phyloP scores from a whole-genome alignment of 2,888 invertebrate genomes.

The Agrotis segetum region DNA sequence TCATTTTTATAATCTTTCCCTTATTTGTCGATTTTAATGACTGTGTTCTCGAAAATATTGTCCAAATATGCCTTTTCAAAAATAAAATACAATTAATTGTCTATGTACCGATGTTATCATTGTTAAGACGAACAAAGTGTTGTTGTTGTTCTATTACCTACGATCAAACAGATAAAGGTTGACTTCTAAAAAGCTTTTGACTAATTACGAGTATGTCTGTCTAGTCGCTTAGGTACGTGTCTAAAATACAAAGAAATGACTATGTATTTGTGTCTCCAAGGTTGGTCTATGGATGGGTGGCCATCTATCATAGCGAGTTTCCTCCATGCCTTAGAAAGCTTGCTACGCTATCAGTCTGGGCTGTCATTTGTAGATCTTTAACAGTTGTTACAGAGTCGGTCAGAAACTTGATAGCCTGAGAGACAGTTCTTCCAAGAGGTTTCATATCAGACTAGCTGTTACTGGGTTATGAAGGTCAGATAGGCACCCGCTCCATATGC shows the following conservation, averaged over 20 bases:
- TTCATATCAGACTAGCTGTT: too few species aligned
- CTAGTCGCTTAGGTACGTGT: background rate
- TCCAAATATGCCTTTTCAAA: background rate
- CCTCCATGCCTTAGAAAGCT: too few species aligned
- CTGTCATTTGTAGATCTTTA: too few species aligned
- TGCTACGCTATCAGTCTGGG: too few species aligned
- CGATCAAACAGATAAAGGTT: background rate
- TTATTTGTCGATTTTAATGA: background rate
- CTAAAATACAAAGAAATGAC: background rate
- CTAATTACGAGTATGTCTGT: background rate
- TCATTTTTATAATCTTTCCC: background rate
- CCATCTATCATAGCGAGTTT: too few species aligned
- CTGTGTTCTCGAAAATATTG: background rate
- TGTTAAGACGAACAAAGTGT: background rate
- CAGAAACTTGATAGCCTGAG: too few species aligned
- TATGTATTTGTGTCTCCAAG: background rate
- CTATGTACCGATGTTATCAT: conserved; percentile 4
- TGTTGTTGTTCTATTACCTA: background rate
- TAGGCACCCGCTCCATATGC: too few species aligned
- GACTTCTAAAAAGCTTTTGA: background rate
- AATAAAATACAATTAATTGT: conserved; percentile 7
- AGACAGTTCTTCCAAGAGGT: too few species aligned
- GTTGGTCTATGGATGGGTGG: background rate
- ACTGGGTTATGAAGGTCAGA: too few species aligned
- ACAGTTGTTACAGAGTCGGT: too few species aligned